phyloP scores from a whole-genome alignment of 1,140 invertebrate species.

The Aphis gossypii region DNA sequence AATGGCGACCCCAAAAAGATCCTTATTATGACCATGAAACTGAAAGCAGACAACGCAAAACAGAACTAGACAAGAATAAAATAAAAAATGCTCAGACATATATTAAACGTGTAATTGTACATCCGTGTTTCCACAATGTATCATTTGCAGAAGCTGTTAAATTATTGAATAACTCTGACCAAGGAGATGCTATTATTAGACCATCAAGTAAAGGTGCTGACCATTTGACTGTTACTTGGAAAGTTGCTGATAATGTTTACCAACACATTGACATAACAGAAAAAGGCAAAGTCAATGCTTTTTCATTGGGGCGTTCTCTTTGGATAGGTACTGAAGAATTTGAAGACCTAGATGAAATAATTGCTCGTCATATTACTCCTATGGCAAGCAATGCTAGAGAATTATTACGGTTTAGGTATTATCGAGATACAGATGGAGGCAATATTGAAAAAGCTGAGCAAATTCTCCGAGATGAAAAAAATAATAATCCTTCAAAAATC shows the following conservation, averaged over 20 bases:
- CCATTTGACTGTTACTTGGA: conserved; percentile 98
- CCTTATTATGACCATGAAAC: conserved; percentile 89
- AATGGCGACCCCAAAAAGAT: conserved; percentile 90
- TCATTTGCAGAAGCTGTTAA: conserved; percentile 92
- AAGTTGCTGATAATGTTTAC: conserved; percentile 91
- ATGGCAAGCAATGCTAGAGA: conserved; percentile 94
- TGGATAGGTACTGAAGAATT: conserved; percentile 91
- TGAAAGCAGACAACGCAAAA: conserved; percentile 81
- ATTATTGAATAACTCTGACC: conserved; percentile 88
- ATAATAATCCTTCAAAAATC: conserved; percentile 85
- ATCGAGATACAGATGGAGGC: conserved; percentile 75
- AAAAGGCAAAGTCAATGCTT: conserved; percentile 95
- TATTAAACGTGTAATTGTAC: conserved; percentile 95
- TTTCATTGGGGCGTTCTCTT: conserved; percentile 88
- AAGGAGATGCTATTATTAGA: conserved; percentile 94
- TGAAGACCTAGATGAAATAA: conserved; percentile 99
- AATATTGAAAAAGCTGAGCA: conserved; percentile 87
- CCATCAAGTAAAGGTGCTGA: conserved; percentile 96
- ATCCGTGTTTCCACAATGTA: conserved; percentile 97
- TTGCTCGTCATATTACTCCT: conserved; percentile 93
- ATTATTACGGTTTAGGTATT: conserved; percentile 91
- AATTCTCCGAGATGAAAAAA: conserved; percentile 83
- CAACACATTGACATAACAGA: conserved; percentile 97
- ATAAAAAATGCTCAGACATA: conserved; percentile 80
- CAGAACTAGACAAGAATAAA: conserved; percentile 83